Percentiles rank a stretch among this genome's conserved stretches.
Evolutionary conservation across 2,888 invertebrate genomes (phyloP).

Genomic region (Hydrotaea diabolus): DNA sequence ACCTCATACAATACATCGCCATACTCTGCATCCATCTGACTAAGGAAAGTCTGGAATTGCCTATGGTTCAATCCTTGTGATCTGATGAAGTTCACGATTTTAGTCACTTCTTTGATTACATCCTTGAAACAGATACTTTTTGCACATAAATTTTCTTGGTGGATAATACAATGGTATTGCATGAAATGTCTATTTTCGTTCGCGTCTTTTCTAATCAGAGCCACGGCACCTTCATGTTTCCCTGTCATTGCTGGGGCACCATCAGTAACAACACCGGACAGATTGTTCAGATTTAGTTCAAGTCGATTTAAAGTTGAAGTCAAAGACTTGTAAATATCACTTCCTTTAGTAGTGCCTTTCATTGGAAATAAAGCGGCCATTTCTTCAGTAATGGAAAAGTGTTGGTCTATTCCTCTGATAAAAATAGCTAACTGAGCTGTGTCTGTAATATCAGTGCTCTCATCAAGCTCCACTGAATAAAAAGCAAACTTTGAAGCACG

Average conservation of each 20-base stretch:
- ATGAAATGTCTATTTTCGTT: slow-evolving; percentile 11
- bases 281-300: slow-evolving; percentile 11
- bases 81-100: slow-evolving; percentile 8
- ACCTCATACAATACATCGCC: too few species aligned
- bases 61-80: slow-evolving; percentile 11
- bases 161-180: slow-evolving; percentile 14
- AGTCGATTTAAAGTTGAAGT: neutral
- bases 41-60: neutral
- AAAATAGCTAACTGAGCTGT: too few species aligned
- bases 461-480: slow-evolving; percentile 11
- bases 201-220: slow-evolving; percentile 11
- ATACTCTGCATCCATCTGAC: neutral
- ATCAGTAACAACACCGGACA: slow-evolving; percentile 2
- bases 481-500: too few species aligned
- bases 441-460: slow-evolving; percentile 14
- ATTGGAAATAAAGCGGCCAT: slow-evolving; percentile 11
- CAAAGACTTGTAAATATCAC: slow-evolving; percentile 7
- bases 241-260: slow-evolving; percentile 14
- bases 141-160: slow-evolving; percentile 4
- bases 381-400: slow-evolving; percentile 8
- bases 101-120: slow-evolving; percentile 8
- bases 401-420: neutral
- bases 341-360: slow-evolving; percentile 14
- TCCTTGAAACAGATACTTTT: neutral
- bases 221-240: slow-evolving; percentile 1